Evolutionary conservation across 2,797 vertebrate genomes (phyloP), one percentile per base, ranked within the genome.

Genomic region (Uromys caudimaculatus): DNA sequence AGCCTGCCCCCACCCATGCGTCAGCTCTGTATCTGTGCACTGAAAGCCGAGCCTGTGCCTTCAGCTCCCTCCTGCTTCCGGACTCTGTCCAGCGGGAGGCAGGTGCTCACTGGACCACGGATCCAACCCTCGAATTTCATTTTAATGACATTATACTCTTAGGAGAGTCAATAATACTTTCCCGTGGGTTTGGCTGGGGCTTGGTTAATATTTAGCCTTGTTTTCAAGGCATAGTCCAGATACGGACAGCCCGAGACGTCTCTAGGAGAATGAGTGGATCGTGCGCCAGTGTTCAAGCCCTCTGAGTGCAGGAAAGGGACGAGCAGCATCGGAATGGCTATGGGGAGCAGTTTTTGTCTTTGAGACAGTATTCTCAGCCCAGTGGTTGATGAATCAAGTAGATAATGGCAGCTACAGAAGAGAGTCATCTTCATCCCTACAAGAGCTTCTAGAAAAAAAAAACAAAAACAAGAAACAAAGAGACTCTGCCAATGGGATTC

Each of bases 141-240:
- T 77, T 84, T 88, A 84, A 83, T 50, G 91, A 54, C 17, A 23
- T 52, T 23, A 56, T 38, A 17, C 10, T 81, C 88, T 67, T 16
- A 17, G 79, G 82, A 88, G 93, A 86, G 56, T 62, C 56, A 13
- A 52, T 86, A 54, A 35, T 17, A 32, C 82, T 93, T 95, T 84
- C 21, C 82, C 12, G 89, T 84, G 41, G 50, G 67, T 44, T 23
- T 35, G 5, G 64, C 17, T 87, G 58, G 54, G 82, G 62, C 88
- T 94, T 58, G 86, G 93, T 91, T 96, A 96, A 94, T 96, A 47
- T 95, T 96, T 93, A 95, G 78, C 96, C 71, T 56, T 89, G 84
- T 77, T 87, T 73, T 89, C 75, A 76, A 77, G 89, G 82, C n/a
- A 4, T 16, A 79, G 52, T 52, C 44, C 58, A 64, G 94, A 62